Conservation (phyloP, 2,113 vertebrate genomes). For the Sander vitreus region DNA sequence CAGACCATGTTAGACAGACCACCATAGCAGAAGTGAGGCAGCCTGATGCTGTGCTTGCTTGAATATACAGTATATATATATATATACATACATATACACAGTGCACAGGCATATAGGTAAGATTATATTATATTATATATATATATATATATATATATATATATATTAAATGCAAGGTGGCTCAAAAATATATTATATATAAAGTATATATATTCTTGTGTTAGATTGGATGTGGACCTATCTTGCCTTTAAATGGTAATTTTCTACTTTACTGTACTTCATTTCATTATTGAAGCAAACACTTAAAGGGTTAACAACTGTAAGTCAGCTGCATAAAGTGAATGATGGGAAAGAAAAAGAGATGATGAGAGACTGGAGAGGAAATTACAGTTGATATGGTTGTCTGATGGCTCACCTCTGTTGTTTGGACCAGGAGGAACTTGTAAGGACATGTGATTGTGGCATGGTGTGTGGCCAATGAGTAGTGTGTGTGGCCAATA, state of each 20-base stretch:
- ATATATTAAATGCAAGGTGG: background rate
- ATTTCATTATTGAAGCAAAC: background rate
- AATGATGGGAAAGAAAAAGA: slow-evolving; percentile 8
- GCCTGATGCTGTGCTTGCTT: background rate
- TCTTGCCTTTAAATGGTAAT: background rate
- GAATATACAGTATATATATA: too few relatives aligned
- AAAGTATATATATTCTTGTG: background rate
- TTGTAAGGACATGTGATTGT: slow-evolving; percentile 75
- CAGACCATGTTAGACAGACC: slow-evolving; percentile 38
- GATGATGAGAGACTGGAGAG: slow-evolving; percentile 24
- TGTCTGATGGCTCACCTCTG: slow-evolving; percentile 55
- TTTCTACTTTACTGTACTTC: background rate
- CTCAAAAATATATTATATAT: too few relatives aligned
- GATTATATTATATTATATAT: slow-evolving; percentile 34
- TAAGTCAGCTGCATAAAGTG: background rate
- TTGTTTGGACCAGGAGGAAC: slow-evolving; percentile 64
- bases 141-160: background rate
- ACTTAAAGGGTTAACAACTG: slow-evolving; percentile 13
- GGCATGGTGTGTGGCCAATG: slow-evolving; percentile 67
- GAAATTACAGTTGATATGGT: slow-evolving; percentile 68
- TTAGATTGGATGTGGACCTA: background rate
- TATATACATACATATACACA: background rate
- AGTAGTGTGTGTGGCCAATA: slow-evolving; percentile 40
- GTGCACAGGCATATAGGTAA: slow-evolving; percentile 47
- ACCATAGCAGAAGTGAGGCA: slow-evolving; percentile 40